phyloP scores from a whole-genome alignment of 1,140 invertebrate species.

The Drosophila eugracilis region DNA sequence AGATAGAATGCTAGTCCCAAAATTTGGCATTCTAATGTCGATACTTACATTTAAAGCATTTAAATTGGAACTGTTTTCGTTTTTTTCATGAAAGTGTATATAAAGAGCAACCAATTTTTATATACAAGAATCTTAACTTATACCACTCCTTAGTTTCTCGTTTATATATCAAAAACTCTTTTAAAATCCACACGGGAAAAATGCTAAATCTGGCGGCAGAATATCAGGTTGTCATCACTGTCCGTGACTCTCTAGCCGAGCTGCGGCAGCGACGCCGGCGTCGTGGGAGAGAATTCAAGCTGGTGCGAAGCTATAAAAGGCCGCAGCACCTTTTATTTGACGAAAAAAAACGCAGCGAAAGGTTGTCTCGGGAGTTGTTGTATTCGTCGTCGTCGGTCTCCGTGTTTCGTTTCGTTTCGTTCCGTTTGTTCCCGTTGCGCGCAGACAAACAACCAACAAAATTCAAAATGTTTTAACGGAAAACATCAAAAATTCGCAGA shows the following conservation, averaged over 20 bases:
- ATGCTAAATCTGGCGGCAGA: neutral
- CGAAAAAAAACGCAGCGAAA: slow-evolving; percentile 12
- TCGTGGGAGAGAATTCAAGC: slow-evolving; percentile 10
- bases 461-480: slow-evolving; percentile 55
- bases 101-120: too few relatives aligned
- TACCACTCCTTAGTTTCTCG: too few relatives aligned
- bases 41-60: too few relatives aligned
- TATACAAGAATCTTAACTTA: too few relatives aligned
- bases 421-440: slow-evolving; percentile 43
- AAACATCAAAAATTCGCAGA: slow-evolving; percentile 19
- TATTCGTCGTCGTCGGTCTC: slow-evolving; percentile 26
- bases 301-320: slow-evolving; percentile 27
- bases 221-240: neutral
- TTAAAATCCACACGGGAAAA: too few relatives aligned
- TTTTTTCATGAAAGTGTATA: too few relatives aligned
- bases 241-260: neutral
- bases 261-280: slow-evolving; percentile 6
- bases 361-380: slow-evolving; percentile 19
- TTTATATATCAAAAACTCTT: too few relatives aligned
- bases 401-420: slow-evolving; percentile 33
- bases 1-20: too few relatives aligned
- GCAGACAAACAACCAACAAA: slow-evolving; percentile 41
- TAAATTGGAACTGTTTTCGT: too few relatives aligned
- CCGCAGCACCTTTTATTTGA: slow-evolving; percentile 2
- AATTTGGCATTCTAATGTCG: too few relatives aligned